Evolutionary conservation across 2,113 vertebrate genomes (phyloP).

Genomic region (Plotosus lineatus): DNA sequence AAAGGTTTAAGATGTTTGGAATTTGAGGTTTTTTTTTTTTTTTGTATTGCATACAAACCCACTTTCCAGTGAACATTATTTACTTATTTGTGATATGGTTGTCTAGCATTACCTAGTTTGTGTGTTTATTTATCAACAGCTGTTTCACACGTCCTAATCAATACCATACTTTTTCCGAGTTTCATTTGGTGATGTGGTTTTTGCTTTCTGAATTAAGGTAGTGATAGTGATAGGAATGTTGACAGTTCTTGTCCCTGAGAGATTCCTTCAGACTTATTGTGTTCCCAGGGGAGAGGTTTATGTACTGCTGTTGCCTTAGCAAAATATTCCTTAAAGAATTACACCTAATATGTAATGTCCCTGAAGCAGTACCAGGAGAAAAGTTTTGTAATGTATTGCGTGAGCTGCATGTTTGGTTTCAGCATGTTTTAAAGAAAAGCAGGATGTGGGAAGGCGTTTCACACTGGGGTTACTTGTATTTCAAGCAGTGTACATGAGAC

Average conservation of each 20-base stretch:
- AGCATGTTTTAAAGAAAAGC: background rate
- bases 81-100: too few species aligned
- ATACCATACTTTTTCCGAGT: background rate
- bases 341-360: slow-evolving; percentile 32
- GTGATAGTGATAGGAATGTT: background rate
- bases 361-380: slow-evolving; percentile 10
- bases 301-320: slow-evolving; percentile 64
- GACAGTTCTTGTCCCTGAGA: slow-evolving; percentile 26
- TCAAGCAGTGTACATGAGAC: background rate
- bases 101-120: background rate
- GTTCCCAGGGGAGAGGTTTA: slow-evolving; percentile 38
- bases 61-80: too few species aligned
- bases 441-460: background rate
- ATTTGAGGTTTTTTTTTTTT: too few species aligned
- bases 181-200: background rate
- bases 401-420: background rate
- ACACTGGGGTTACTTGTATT: background rate
- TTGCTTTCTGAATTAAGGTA: background rate
- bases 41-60: too few species aligned
- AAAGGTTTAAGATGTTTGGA: too few species aligned
- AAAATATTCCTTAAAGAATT: slow-evolving; percentile 50
- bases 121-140: background rate
- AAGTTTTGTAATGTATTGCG: background rate
- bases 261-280: slow-evolving; percentile 5
- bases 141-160: background rate